Conservation (phyloP, 2,113 vertebrate genomes). For the Calypte anna region DNA sequence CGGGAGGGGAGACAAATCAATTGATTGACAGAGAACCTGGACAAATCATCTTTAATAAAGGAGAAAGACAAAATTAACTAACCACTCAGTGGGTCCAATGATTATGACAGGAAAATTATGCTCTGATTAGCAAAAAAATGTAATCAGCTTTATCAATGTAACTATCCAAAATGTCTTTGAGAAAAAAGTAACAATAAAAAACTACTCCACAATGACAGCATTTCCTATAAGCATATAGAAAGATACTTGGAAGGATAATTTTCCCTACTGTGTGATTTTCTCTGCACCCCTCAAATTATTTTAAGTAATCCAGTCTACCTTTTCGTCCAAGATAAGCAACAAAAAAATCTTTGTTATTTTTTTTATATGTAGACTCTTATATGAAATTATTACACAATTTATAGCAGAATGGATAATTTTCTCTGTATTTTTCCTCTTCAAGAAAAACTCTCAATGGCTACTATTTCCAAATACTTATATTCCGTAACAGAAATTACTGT, state of each 20-base stretch:
- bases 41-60: not conserved
- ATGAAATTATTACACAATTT: not conserved
- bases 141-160: not conserved
- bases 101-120: not conserved
- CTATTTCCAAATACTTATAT: conserved; percentile 16
- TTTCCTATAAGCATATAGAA: not conserved
- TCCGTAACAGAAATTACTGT: conserved; percentile 37
- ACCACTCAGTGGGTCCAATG: not conserved
- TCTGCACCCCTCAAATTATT: not conserved
- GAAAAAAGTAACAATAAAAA: not conserved
- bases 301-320: not conserved
- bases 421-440: not conserved
- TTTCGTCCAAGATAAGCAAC: not conserved
- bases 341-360: not conserved
- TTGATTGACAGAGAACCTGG: not conserved
- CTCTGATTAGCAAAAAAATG: not conserved
- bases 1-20: not conserved
- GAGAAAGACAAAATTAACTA: not conserved
- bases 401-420: not conserved
- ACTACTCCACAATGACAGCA: not conserved
- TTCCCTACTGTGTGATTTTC: not conserved
- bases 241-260: not conserved
- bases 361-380: not conserved
- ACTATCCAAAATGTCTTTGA: not conserved
- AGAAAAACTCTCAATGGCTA: not conserved